phyloP scores from a whole-genome alignment of 2,888 invertebrate genomes.

The Zygogramma bicolorata region DNA sequence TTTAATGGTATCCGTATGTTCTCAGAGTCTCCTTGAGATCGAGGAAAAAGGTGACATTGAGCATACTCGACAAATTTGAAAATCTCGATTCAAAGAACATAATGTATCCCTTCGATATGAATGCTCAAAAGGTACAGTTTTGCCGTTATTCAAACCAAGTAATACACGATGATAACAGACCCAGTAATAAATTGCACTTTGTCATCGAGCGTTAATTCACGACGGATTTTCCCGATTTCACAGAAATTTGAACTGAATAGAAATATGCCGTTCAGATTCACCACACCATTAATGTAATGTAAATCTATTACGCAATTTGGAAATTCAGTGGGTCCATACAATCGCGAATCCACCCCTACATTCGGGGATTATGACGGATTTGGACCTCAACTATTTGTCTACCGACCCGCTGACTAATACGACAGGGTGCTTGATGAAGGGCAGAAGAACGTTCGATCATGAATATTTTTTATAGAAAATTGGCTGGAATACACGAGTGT shows the following conservation, averaged over 20 bases:
- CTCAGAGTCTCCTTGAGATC: too few relatives aligned
- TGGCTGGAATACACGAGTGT: not conserved
- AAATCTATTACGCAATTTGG: constrained; percentile 44
- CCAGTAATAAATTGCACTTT: not conserved
- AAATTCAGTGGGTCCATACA: constrained; percentile 40
- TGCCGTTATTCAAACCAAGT: not conserved
- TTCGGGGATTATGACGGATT: constrained; percentile 47
- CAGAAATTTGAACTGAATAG: constrained; percentile 21
- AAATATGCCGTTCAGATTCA: constrained; percentile 16
- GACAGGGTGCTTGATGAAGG: not conserved
- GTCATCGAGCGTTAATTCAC: not conserved
- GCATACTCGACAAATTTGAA: too few relatives aligned
- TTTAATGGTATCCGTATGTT: too few relatives aligned
- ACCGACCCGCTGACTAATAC: constrained; percentile 29
- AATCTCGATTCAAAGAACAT: too few relatives aligned
- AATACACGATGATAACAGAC: too few relatives aligned
- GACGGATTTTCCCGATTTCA: constrained; percentile 18
- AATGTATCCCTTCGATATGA: too few relatives aligned
- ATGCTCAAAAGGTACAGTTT: too few relatives aligned
- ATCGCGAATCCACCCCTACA: constrained; percentile 42
- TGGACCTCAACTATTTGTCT: constrained; percentile 45
- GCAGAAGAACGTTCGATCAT: not conserved
- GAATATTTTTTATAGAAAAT: not conserved
- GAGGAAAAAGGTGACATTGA: too few relatives aligned
- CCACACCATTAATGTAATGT: constrained; percentile 33